Percentiles rank a stretch among this genome's conserved stretches.
Conservation (phyloP, 2,113 vertebrate genomes). For the Tetrao urogallus region DNA sequence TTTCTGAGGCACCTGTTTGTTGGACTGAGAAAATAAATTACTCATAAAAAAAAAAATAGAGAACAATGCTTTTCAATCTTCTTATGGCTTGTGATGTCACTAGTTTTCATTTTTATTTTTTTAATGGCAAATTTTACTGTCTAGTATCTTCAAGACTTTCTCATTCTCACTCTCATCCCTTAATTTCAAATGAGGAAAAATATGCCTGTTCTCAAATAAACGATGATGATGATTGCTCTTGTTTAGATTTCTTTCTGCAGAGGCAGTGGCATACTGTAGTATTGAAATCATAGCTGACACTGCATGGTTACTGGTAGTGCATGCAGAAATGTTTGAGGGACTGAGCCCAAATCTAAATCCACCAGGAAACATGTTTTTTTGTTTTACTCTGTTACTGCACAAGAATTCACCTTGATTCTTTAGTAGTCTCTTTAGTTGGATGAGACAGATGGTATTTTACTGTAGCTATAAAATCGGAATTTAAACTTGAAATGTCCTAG, state of each 20-base stretch:
- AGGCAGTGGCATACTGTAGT: neutral
- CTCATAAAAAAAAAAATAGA: neutral
- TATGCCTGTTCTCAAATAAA: neutral
- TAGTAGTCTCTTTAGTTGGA: neutral
- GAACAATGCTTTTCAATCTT: neutral
- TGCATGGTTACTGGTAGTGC: neutral
- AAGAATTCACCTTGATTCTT: neutral
- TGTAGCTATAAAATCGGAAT: neutral
- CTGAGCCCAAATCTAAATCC: neutral
- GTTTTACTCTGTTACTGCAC: neutral
- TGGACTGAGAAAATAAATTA: neutral
- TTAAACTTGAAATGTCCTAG: neutral
- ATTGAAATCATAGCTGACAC: neutral
- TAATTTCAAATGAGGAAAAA: neutral
- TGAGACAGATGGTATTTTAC: conserved; percentile 15
- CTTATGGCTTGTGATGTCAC: neutral
- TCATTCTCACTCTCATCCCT: neutral
- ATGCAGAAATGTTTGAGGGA: neutral
- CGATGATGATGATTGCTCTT: neutral
- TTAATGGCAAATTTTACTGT: neutral
- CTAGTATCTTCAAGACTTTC: neutral
- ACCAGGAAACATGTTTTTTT: neutral
- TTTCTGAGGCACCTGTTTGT: neutral
- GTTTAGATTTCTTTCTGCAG: neutral
- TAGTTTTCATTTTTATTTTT: neutral